Conservation (phyloP, 2,797 vertebrate species). For the Neosilurus hyrtlii region DNA sequence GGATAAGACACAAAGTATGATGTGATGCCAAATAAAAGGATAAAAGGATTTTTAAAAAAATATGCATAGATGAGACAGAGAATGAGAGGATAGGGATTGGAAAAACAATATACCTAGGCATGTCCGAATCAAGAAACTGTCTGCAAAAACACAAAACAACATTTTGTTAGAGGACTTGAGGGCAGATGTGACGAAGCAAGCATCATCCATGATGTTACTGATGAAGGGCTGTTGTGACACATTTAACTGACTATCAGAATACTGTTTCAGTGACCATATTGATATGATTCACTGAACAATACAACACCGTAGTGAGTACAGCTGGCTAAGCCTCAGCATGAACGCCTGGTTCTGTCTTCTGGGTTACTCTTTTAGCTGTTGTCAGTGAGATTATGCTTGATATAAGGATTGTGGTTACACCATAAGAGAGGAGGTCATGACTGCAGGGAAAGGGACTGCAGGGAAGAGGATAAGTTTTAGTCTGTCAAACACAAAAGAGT, state of each 20-base stretch:
- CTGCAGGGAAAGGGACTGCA: slow-evolving; percentile 10
- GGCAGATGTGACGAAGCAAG: slow-evolving; percentile 68
- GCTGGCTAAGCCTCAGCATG: slow-evolving; percentile 48
- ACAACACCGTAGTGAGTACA: slow-evolving; percentile 33
- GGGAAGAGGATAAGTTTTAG: background rate
- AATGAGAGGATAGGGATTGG: slow-evolving; percentile 65
- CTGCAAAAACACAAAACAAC: slow-evolving; percentile 96
- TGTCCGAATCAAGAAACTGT: slow-evolving; percentile 99
- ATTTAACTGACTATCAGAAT: slow-evolving; percentile 37
- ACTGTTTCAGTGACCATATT: slow-evolving; percentile 31
- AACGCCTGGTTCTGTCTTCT: slow-evolving; percentile 31
- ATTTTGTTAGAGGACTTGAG: slow-evolving; percentile 86
- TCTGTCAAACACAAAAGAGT: background rate
- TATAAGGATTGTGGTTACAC: slow-evolving; percentile 54
- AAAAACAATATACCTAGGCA: slow-evolving; percentile 97
- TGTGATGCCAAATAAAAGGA: slow-evolving; percentile 32
- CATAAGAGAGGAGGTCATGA: slow-evolving; percentile 49
- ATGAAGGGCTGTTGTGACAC: slow-evolving; percentile 52
- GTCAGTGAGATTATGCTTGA: slow-evolving; percentile 46
- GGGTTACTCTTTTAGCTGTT: slow-evolving; percentile 46
- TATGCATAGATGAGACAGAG: slow-evolving; percentile 33
- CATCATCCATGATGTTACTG: slow-evolving; percentile 57
- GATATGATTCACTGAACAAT: slow-evolving; percentile 24
- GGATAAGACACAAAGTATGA: slow-evolving; percentile 33
- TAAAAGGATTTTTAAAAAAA: background rate